These are phyloP conservation scores for Epinotia bilunana DNA, from an alignment of 2,888 invertebrate genomes.

Conservation along the genomic window DNA sequence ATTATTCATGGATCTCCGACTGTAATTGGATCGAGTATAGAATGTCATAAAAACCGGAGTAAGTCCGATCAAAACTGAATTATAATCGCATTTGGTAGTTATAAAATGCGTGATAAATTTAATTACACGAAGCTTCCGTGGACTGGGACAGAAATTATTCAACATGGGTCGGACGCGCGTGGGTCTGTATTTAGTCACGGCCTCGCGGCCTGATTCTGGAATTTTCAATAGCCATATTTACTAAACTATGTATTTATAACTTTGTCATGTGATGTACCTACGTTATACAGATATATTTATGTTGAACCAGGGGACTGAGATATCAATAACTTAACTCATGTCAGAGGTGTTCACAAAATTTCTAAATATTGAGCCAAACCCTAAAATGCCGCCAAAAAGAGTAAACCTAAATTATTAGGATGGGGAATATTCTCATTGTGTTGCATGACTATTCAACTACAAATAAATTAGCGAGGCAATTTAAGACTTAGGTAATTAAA, in stretches of 20 bases:
- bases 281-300: not conserved
- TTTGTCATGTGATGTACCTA: not conserved
- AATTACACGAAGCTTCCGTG: constrained; percentile 72
- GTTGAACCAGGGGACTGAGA: not conserved
- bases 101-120: constrained; percentile 76
- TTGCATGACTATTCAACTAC: too few species aligned
- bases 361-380: too few species aligned
- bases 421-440: too few species aligned
- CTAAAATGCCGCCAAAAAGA: too few species aligned
- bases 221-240: constrained; percentile 12
- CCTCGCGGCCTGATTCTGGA: constrained; percentile 43
- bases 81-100: constrained; percentile 68
- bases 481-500: too few species aligned
- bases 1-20: constrained; percentile 38
- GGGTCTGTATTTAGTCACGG: constrained; percentile 79
- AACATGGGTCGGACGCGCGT: constrained; percentile 74
- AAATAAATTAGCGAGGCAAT: too few species aligned
- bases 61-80: constrained; percentile 65
- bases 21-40: constrained; percentile 20
- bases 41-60: constrained; percentile 39
- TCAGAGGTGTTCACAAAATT: too few species aligned
- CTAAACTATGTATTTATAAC: constrained; percentile 48
- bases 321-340: too few species aligned
- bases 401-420: too few species aligned
- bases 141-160: constrained; percentile 59